Evolutionary conservation across 2,113 vertebrate species (phyloP).

Genomic region (Monarcha castaneiventris): DNA sequence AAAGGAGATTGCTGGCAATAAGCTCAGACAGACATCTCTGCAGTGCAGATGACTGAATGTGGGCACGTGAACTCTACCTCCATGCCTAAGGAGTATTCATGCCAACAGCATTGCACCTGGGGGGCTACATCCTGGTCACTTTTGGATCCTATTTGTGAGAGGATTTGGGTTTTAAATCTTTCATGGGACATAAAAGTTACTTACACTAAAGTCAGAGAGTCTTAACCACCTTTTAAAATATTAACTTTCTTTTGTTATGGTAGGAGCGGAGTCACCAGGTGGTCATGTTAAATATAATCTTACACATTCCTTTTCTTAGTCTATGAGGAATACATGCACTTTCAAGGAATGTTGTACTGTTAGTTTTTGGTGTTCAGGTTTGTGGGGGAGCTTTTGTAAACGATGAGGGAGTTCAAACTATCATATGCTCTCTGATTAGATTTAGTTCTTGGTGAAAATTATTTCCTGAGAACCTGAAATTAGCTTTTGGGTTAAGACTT

Average conservation of each 20-base stretch:
- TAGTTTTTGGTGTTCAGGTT: constrained; percentile 9
- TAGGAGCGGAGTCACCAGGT: constrained; percentile 17
- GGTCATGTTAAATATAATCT: constrained; percentile 38
- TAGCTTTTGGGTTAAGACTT: background rate
- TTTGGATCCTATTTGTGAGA: background rate
- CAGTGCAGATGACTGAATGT: background rate
- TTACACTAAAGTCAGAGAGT: background rate
- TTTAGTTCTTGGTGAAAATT: background rate
- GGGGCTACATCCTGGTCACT: background rate
- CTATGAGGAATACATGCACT: constrained; percentile 1
- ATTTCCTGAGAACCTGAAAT: constrained; percentile 19
- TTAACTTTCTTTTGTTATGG: constrained; percentile 17
- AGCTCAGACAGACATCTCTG: background rate
- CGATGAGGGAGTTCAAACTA: background rate
- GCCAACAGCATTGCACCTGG: background rate
- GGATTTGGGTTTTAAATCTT: background rate
- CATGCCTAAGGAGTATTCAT: background rate
- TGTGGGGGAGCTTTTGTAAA: constrained; percentile 22
- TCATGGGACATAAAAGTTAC: background rate
- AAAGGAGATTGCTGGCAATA: background rate
- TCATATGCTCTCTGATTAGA: background rate
- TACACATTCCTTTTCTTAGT: constrained; percentile 40
- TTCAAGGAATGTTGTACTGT: constrained; percentile 47
- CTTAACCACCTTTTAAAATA: constrained; percentile 38
- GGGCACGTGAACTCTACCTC: background rate